Base-by-base conservation (phyloP, 2,888 invertebrate species). In the Octodonta nipae region DNA sequence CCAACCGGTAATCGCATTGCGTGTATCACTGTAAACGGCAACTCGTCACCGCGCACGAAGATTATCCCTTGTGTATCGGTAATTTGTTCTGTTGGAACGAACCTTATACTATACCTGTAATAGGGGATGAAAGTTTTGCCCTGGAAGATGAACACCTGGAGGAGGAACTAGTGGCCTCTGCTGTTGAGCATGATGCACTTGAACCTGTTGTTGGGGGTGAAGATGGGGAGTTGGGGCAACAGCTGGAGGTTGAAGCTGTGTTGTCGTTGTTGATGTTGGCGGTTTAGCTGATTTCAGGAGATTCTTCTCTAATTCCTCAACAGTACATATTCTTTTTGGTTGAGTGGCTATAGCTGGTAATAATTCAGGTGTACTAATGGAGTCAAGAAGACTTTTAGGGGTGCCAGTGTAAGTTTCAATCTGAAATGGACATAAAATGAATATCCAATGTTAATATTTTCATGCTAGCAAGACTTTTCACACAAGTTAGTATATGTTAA, bases 291-390 rank as follows among this genome's bases (percentile, higher is more conserved):
- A 46, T 36, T 71, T 70, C 1, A 77, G 67, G 33, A 81, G 60
- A 45, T 73, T 75, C 25, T 77, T 65, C 52, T 82, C 81, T 49
- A 82, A 45, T 54, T 82, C 80, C 50, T 81, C 79, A 5, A 81
- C 76, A 0, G 79, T 79, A 54, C 76, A 73, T 25, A 75, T 73
- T 62, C 76, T 78, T 53, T 73, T 73, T 4, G 46, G 32, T 12
- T 43, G 43, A 3, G 37, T 29, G 33, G 36, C 27, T 2, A 39
- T 24, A 8, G 38, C 17, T 12, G 34, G 26, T 22, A 20, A 15
- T 16, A 14, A n/a, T 28, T n/a, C n/a, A n/a, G 30, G 16, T 17
- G 15, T 13, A 14, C 14, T 30, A 13, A 7, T 30, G n/a, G 12
- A 11, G 12, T 30, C 14, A n/a, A 30, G 17, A 10, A 4, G 32